Conservation (phyloP, 2,113 vertebrate species). For the Pachypanchax playfairii region DNA sequence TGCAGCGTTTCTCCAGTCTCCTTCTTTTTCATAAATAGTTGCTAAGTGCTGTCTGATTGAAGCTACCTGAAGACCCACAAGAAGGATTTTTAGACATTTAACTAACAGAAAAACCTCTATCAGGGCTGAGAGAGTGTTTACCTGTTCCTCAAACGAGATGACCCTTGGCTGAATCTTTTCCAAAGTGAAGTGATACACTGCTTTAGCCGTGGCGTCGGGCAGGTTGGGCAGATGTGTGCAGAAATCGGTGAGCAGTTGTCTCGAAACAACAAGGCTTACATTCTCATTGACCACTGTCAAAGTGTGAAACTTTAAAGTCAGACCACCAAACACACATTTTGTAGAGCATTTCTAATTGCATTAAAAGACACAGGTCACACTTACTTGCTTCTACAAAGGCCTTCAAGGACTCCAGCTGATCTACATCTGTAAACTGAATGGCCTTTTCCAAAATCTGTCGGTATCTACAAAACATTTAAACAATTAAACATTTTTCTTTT, state of each 20-base stretch:
- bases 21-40: slow-evolving; percentile 98
- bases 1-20: slow-evolving; percentile 98
- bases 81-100: not conserved
- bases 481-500: slow-evolving; percentile 6
- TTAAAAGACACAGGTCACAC: slow-evolving; percentile 47
- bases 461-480: slow-evolving; percentile 79
- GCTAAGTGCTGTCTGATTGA: slow-evolving; percentile 98
- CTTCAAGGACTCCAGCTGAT: slow-evolving; percentile 96
- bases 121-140: slow-evolving; percentile 54
- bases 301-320: not conserved
- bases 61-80: slow-evolving; percentile 83
- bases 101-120: not conserved
- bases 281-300: slow-evolving; percentile 97
- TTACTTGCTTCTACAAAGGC: slow-evolving; percentile 99
- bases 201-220: slow-evolving; percentile 93
- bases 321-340: not conserved
- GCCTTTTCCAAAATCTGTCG: slow-evolving; percentile 97
- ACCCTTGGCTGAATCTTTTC: slow-evolving; percentile 98
- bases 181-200: slow-evolving; percentile 96
- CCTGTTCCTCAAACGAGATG: slow-evolving; percentile 98
- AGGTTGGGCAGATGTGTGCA: slow-evolving; percentile 93
- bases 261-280: slow-evolving; percentile 96
- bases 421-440: slow-evolving; percentile 88
- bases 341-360: not conserved
- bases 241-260: slow-evolving; percentile 96